phyloP scores from a whole-genome alignment of 1,140 invertebrate genomes.

The Agrilus planipennis region DNA sequence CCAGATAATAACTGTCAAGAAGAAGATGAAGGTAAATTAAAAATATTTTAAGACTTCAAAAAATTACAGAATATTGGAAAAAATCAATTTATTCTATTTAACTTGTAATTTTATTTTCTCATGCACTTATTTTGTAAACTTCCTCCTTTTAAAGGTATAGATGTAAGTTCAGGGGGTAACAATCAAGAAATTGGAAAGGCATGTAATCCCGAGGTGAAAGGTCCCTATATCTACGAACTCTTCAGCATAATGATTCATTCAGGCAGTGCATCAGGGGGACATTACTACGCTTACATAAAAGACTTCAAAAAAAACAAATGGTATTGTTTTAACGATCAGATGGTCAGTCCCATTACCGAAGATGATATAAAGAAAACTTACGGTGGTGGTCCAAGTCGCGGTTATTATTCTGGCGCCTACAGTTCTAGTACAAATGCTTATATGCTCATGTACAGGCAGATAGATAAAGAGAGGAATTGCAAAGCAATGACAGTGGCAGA shows the following conservation, averaged over 20 bases:
- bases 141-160: conserved; percentile 18
- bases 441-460: conserved; percentile 85
- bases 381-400: conserved; percentile 57
- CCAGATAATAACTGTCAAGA: conserved; percentile 33
- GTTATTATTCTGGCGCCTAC: conserved; percentile 63
- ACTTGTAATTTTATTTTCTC: not conserved
- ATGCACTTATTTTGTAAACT: not conserved
- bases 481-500: conserved; percentile 53
- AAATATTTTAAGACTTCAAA: not conserved
- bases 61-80: not conserved
- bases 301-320: conserved; percentile 66
- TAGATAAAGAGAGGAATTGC: conserved; percentile 59
- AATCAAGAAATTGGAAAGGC: conserved; percentile 39
- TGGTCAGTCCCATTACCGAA: conserved; percentile 54
- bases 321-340: conserved; percentile 78
- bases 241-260: conserved; percentile 92
- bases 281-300: conserved; percentile 92
- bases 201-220: conserved; percentile 37
- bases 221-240: conserved; percentile 75
- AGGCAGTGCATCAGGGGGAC: conserved; percentile 81
- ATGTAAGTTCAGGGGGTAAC: conserved; percentile 27
- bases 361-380: conserved; percentile 79
- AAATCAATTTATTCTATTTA: conserved; percentile 7
- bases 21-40: conserved; percentile 43
- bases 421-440: conserved; percentile 84